These are phyloP conservation scores for Indri indri DNA, from an alignment of 2,113 vertebrate genomes.

Conservation along the genomic window DNA sequence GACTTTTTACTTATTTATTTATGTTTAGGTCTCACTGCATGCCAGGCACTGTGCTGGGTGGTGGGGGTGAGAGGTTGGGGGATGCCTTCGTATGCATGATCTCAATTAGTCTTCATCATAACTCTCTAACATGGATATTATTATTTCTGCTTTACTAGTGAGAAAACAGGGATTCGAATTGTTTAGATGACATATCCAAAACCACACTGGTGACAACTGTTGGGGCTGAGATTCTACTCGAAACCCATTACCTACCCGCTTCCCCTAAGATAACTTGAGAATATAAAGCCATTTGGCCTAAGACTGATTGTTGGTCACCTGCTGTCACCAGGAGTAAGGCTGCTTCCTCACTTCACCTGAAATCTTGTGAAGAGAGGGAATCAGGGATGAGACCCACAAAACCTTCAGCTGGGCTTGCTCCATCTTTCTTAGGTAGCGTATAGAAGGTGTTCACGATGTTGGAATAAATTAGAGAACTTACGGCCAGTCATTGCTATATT, in stretches of 20 bases:
- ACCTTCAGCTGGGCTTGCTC: neutral
- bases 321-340: neutral
- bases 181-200: neutral
- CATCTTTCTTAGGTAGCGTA: neutral
- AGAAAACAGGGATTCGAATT: neutral
- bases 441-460: neutral
- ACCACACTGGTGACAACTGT: neutral
- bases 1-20: neutral
- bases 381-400: neutral
- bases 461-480: neutral
- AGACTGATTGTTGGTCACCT: neutral
- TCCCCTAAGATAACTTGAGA: neutral
- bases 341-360: neutral
- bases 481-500: neutral
- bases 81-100: neutral
- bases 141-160: neutral
- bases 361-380: neutral
- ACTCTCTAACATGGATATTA: neutral
- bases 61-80: neutral
- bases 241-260: neutral
- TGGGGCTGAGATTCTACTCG: neutral
- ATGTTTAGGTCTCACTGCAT: neutral
- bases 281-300: neutral
- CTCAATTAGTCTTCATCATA: neutral
- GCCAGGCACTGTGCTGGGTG: neutral